Percentiles rank a stretch among this genome's conserved stretches.
These are phyloP conservation scores for Chloroceryle inda DNA, from an alignment of 2,797 vertebrate genomes.

Conservation along the genomic window DNA sequence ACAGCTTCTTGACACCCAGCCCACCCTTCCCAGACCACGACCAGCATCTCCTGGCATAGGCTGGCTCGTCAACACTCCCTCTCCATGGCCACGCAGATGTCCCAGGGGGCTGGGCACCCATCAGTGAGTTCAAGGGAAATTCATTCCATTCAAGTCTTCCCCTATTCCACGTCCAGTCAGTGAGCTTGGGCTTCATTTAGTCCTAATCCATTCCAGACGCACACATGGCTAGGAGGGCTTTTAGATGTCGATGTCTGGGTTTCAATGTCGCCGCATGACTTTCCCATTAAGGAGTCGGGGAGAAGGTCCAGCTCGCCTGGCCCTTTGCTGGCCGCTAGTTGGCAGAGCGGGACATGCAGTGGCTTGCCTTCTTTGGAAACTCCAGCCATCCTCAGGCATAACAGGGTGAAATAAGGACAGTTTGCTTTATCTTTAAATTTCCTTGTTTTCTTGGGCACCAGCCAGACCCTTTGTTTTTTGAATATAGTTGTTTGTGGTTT, in stretches of 20 bases:
- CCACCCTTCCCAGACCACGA: not conserved
- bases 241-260: not conserved
- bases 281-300: conserved; percentile 4
- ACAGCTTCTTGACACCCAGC: not conserved
- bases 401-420: conserved; percentile 67
- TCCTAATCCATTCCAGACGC: not conserved
- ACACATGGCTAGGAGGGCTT: not conserved
- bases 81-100: not conserved
- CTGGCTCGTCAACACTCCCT: not conserved
- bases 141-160: not conserved
- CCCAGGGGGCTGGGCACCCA: not conserved
- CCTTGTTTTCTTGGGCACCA: conserved; percentile 65
- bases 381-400: conserved; percentile 1
- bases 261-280: not conserved
- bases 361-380: conserved; percentile 41
- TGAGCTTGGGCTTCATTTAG: not conserved
- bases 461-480: conserved; percentile 73
- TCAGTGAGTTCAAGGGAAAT: not conserved
- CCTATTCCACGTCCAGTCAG: not conserved
- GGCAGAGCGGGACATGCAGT: not conserved
- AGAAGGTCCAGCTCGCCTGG: conserved; percentile 27
- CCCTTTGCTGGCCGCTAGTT: not conserved
- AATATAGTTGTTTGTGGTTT: conserved; percentile 74
- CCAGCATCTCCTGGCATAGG: not conserved
- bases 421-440: conserved; percentile 75